Evolutionary conservation across 2,888 invertebrate species (phyloP).

Genomic region (Erynnis tages): DNA sequence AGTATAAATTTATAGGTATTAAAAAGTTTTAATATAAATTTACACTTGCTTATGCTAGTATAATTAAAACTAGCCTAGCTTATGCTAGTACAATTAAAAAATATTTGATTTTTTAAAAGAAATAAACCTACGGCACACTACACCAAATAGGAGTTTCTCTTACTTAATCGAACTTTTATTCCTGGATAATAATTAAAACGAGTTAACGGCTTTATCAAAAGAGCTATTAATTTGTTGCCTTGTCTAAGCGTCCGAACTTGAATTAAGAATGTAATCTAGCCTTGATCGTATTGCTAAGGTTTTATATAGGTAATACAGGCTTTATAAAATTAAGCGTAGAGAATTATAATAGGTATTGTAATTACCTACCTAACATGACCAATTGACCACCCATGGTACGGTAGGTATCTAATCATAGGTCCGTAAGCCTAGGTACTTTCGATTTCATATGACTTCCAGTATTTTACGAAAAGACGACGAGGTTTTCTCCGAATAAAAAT

Average conservation of each 20-base stretch:
- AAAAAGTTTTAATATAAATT: no score
- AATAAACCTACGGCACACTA: constrained; percentile 3
- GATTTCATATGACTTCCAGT: no score
- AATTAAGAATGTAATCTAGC: constrained; percentile 59
- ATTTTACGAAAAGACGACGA: no score
- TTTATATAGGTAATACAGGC: constrained; percentile 40
- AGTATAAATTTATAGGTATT: no score
- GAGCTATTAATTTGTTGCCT: constrained; percentile 28
- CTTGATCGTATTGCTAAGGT: constrained; percentile 51
- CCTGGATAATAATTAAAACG: constrained; percentile 48
- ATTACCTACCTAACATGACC: constrained; percentile 41
- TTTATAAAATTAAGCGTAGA: constrained; percentile 52
- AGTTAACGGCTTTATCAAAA: constrained; percentile 60
- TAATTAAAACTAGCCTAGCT: no score
- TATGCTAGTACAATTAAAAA: neutral
- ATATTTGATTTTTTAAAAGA: neutral
- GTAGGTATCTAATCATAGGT: neutral
- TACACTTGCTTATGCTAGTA: no score
- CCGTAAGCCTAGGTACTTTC: neutral
- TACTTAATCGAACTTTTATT: constrained; percentile 38
- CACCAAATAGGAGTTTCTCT: neutral
- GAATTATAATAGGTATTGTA: constrained; percentile 54
- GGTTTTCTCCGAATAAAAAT: no score
- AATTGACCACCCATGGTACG: constrained; percentile 52
- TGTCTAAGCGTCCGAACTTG: constrained; percentile 37